These are phyloP conservation scores for Bursaphelenchus okinawaensis DNA, from an alignment of 2,888 invertebrate genomes.

Conservation along the genomic window DNA sequence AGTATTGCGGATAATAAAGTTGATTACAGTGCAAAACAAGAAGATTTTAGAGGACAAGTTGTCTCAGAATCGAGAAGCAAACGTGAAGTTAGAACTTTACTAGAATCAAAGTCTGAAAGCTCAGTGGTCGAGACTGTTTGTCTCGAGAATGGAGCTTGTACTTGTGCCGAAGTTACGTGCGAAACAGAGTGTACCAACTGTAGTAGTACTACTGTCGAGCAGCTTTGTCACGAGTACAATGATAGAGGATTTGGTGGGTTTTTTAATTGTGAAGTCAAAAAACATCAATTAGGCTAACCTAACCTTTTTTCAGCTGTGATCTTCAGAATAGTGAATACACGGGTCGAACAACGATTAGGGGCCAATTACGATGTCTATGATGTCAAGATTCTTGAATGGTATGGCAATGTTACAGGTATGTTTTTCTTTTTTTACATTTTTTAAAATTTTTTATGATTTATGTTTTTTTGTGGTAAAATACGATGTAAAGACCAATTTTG, in stretches of 20 bases:
- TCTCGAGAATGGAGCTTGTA: constrained; percentile 36
- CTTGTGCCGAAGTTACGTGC: constrained; percentile 49
- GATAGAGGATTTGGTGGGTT: constrained; percentile 18
- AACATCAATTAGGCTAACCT: neutral
- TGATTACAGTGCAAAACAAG: too few species aligned
- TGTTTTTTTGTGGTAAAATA: constrained; percentile 3
- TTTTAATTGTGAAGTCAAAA: neutral
- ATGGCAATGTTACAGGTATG: neutral
- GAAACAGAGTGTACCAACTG: constrained; percentile 28
- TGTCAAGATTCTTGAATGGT: constrained; percentile 10
- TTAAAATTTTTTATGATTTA: too few species aligned
- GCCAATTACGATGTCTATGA: constrained; percentile 13
- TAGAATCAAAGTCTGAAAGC: neutral
- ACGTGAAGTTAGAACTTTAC: neutral
- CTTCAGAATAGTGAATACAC: neutral
- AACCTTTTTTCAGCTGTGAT: neutral
- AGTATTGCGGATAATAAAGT: too few species aligned
- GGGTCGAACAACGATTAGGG: constrained; percentile 3
- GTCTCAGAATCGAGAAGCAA: too few species aligned
- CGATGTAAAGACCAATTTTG: too few species aligned
- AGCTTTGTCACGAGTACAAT: constrained; percentile 9
- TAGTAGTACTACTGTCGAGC: neutral
- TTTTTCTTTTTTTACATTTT: neutral
- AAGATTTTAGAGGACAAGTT: neutral
- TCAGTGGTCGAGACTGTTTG: constrained; percentile 32